Conservation (phyloP, 2,888 invertebrate genomes). For the Chymomyza fuscimana region DNA sequence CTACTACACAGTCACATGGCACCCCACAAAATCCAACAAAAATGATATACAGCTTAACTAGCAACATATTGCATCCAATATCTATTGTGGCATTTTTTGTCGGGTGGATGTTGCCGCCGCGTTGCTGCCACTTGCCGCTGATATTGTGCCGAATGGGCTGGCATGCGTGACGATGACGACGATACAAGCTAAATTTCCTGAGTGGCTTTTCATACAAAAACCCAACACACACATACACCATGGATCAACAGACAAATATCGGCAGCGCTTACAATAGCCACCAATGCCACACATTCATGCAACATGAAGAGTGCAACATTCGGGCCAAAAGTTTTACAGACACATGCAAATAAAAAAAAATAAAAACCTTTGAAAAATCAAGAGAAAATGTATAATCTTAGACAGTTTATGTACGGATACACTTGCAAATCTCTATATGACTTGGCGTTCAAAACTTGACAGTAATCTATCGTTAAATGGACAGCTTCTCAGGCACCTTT, state of each 20-base stretch:
- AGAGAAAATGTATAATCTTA: not conserved
- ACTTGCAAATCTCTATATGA: not conserved
- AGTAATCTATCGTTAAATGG: not conserved
- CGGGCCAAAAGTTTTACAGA: slow-evolving; percentile 8
- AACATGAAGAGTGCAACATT: not conserved
- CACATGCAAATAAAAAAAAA: slow-evolving; percentile 13
- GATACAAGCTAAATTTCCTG: slow-evolving; percentile 68
- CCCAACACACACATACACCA: slow-evolving; percentile 16
- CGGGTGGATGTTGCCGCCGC: no score
- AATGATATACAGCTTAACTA: no score
- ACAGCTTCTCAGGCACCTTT: not conserved
- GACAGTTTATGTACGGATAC: not conserved
- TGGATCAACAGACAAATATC: not conserved
- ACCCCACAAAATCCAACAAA: not conserved
- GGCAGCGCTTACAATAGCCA: slow-evolving; percentile 35
- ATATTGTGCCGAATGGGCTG: slow-evolving; percentile 71
- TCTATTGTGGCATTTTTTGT: no score
- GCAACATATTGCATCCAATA: no score
- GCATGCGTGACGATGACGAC: slow-evolving; percentile 76
- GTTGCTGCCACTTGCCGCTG: slow-evolving; percentile 1
- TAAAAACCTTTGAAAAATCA: not conserved
- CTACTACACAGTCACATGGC: no score
- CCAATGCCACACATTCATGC: slow-evolving; percentile 18
- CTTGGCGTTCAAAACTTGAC: not conserved
- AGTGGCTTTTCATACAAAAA: slow-evolving; percentile 45